phyloP scores from a whole-genome alignment of 2,797 vertebrate genomes.

The Steatocranus sp. region DNA sequence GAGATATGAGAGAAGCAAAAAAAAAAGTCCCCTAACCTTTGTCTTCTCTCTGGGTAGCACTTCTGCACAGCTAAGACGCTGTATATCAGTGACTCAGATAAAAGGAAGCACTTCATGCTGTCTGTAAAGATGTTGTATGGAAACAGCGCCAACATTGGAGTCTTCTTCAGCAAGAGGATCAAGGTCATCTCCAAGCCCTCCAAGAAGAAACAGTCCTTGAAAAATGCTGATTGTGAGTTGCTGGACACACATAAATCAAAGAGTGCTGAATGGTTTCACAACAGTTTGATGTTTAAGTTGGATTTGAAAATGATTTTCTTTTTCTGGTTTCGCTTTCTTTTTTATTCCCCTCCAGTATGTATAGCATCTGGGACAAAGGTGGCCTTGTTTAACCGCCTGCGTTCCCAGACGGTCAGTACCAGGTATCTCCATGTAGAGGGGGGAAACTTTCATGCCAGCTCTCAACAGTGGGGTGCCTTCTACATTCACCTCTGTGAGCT shows the following conservation, averaged over 20 bases:
- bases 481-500: conserved; percentile 96
- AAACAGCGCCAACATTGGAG: conserved; percentile 96
- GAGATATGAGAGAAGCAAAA: not conserved
- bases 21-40: not conserved
- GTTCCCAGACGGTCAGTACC: conserved; percentile 98
- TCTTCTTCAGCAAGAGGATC: conserved; percentile 98
- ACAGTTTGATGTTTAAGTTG: not conserved
- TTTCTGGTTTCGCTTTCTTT: not conserved
- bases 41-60: conserved; percentile 74
- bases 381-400: conserved; percentile 96
- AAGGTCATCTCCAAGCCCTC: conserved; percentile 99
- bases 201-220: conserved; percentile 99
- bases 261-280: not conserved
- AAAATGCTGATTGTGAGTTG: conserved; percentile 94
- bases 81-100: conserved; percentile 99
- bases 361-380: conserved; percentile 99
- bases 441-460: conserved; percentile 98
- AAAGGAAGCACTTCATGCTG: conserved; percentile 99
- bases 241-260: not conserved
- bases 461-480: conserved; percentile 98
- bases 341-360: conserved; percentile 79
- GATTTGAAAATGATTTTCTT: not conserved
- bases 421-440: conserved; percentile 98
- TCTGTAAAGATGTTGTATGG: conserved; percentile 99
- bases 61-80: conserved; percentile 99